These are phyloP conservation scores for Alethe castanea DNA, from an alignment of 2,113 vertebrate genomes.

Conservation along the genomic window DNA sequence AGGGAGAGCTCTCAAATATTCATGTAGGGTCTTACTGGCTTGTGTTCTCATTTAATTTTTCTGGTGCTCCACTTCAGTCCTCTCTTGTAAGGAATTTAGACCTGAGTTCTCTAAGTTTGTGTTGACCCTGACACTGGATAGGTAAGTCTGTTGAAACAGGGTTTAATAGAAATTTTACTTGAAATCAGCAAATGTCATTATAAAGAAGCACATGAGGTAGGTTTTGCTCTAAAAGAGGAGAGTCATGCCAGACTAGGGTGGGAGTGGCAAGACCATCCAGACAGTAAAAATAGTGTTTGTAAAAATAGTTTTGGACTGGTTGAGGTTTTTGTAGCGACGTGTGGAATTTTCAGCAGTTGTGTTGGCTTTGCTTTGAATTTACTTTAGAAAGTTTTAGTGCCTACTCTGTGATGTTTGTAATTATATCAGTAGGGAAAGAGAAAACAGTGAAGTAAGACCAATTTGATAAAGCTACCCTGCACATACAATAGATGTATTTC, in stretches of 20 bases:
- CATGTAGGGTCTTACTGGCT: background rate
- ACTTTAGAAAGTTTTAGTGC: background rate
- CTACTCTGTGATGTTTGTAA: background rate
- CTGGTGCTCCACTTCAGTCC: background rate
- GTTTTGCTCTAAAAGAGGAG: background rate
- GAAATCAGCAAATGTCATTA: background rate
- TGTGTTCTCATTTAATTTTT: background rate
- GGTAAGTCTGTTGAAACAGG: background rate
- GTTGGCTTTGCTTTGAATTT: constrained; percentile 11
- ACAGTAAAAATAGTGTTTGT: background rate
- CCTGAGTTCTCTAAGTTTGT: background rate
- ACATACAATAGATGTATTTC: background rate
- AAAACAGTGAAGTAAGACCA: background rate
- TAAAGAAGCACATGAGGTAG: background rate
- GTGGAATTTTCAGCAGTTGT: background rate
- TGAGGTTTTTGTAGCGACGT: background rate
- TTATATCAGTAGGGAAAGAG: background rate
- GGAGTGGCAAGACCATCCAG: background rate
- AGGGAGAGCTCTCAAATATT: background rate
- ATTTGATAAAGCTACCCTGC: background rate
- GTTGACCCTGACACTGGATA: background rate
- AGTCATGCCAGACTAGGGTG: background rate
- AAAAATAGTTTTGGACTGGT: background rate
- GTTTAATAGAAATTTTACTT: background rate
- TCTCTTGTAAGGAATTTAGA: background rate